phyloP scores from a whole-genome alignment of 2,888 invertebrate species.

The Endotricha flammealis region DNA sequence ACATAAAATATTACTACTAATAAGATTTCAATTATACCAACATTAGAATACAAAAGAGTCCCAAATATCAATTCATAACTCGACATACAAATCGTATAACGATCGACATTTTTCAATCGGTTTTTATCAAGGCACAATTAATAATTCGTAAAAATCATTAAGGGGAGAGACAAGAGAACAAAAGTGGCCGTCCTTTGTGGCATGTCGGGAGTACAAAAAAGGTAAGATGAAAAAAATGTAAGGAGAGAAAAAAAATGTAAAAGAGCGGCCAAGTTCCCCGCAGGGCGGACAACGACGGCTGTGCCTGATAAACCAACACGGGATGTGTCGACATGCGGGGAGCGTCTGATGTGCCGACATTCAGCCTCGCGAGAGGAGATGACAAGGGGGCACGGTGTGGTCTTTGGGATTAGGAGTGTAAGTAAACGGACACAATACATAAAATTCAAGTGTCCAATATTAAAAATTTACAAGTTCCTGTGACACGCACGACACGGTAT shows the following conservation, averaged over 20 bases:
- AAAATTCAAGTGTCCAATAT: too few relatives aligned
- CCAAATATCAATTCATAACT: slow-evolving; percentile 25
- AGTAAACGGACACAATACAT: too few relatives aligned
- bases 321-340: slow-evolving; percentile 56
- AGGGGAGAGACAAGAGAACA: slow-evolving; percentile 71
- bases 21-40: not conserved
- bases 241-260: slow-evolving; percentile 43
- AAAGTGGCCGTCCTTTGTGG: slow-evolving; percentile 73
- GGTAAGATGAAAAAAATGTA: slow-evolving; percentile 39
- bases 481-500: too few relatives aligned
- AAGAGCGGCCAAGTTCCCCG: slow-evolving; percentile 38
- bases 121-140: slow-evolving; percentile 69
- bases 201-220: slow-evolving; percentile 50
- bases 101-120: slow-evolving; percentile 69
- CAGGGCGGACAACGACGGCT: slow-evolving; percentile 19
- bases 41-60: not conserved
- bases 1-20: not conserved
- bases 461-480: too few relatives aligned
- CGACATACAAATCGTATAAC: slow-evolving; percentile 46
- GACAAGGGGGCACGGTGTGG: too few relatives aligned
- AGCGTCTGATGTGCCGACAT: slow-evolving; percentile 36
- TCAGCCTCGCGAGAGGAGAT: too few relatives aligned
- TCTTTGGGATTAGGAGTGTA: too few relatives aligned
- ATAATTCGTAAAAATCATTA: slow-evolving; percentile 78
- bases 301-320: slow-evolving; percentile 63